These are phyloP conservation scores for Lepidochitona cinerea DNA, from an alignment of 2,888 invertebrate species.

Conservation along the genomic window DNA sequence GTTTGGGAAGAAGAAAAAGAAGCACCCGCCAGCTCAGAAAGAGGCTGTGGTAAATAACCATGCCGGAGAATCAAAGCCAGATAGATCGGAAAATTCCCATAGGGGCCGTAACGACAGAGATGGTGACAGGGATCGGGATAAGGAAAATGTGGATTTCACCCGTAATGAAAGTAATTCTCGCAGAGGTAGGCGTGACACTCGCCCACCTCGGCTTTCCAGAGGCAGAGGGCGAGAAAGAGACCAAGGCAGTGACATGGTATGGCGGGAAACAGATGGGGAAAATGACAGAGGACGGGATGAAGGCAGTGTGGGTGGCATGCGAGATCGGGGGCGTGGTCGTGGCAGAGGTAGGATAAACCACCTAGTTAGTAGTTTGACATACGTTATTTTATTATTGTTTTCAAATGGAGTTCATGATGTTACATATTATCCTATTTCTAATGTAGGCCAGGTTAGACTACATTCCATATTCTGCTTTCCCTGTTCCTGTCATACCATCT, in stretches of 20 bases:
- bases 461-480: constrained; percentile 1
- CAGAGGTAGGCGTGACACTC: constrained; percentile 49
- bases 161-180: constrained; percentile 41
- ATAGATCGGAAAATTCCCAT: constrained; percentile 37
- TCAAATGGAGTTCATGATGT: too few species aligned
- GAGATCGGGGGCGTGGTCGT: constrained; percentile 29
- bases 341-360: constrained; percentile 16
- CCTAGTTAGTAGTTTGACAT: too few species aligned
- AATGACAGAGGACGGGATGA: constrained; percentile 6
- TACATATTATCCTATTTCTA: too few species aligned
- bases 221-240: constrained; percentile 5
- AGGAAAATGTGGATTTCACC: background rate
- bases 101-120: constrained; percentile 35
- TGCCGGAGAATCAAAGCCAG: constrained; percentile 24
- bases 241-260: background rate
- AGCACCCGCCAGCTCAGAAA: constrained; percentile 32
- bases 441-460: too few species aligned
- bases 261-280: constrained; percentile 12
- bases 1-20: constrained; percentile 60
- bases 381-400: too few species aligned
- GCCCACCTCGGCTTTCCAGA: constrained; percentile 50
- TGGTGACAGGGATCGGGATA: constrained; percentile 24
- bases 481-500: too few species aligned
- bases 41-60: constrained; percentile 18
- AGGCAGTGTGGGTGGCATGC: constrained; percentile 1